phyloP scores from a whole-genome alignment of 2,113 vertebrate species.

The Myocastor coypus region DNA sequence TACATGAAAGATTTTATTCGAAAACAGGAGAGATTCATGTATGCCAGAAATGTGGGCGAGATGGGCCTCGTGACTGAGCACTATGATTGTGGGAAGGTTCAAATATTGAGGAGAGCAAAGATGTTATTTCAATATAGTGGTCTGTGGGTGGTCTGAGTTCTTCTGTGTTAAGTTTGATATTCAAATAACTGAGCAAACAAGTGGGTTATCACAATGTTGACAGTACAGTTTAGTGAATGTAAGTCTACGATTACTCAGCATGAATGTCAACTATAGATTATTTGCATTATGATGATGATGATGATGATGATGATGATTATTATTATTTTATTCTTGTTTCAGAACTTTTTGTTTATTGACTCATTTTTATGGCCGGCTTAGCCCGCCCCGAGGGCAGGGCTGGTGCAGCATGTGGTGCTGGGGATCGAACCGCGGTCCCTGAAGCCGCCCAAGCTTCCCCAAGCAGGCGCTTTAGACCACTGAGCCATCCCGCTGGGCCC shows the following conservation, averaged over 20 bases:
- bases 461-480: too few relatives aligned
- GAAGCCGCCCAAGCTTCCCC: too few relatives aligned
- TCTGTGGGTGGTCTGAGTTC: background rate
- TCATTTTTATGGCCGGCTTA: too few relatives aligned
- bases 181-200: background rate
- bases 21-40: constrained; percentile 29
- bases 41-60: background rate
- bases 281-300: background rate
- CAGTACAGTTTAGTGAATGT: background rate
- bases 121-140: background rate
- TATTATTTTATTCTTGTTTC: too few relatives aligned
- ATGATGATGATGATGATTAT: too few relatives aligned
- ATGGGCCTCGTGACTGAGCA: background rate
- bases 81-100: background rate
- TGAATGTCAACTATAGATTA: background rate
- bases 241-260: background rate
- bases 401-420: too few relatives aligned
- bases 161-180: constrained; percentile 39
- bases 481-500: too few relatives aligned
- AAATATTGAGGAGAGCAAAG: constrained; percentile 17
- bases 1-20: constrained; percentile 44
- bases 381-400: too few relatives aligned
- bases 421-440: too few relatives aligned
- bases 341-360: too few relatives aligned
- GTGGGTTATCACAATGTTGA: constrained; percentile 25